A percentile compares a stretch with the other conserved stretches of the same genome.
These are phyloP conservation scores for Gambusia holbrooki DNA, from an alignment of 2,113 vertebrate genomes.

Conservation along the genomic window DNA sequence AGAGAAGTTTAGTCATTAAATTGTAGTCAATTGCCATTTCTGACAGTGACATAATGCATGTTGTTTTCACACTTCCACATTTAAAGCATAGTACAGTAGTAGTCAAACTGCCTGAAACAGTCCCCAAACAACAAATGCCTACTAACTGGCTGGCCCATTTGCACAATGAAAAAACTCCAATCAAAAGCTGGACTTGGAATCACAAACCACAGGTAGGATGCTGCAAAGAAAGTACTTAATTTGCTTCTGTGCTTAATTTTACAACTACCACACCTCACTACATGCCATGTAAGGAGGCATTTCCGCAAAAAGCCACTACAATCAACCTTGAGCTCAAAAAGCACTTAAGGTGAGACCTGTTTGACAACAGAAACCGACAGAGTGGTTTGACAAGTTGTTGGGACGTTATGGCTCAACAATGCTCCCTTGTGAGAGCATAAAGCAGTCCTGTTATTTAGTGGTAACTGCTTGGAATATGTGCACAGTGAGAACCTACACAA, in stretches of 20 bases:
- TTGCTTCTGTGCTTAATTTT: not conserved
- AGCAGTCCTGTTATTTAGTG: constrained; percentile 34
- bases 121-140: too few relatives aligned
- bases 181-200: not conserved
- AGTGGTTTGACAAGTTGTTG: constrained; percentile 8
- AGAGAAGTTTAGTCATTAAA: not conserved
- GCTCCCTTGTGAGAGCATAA: constrained; percentile 27
- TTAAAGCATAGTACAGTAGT: too few relatives aligned
- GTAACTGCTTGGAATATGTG: constrained; percentile 1
- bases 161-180: not conserved
- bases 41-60: not conserved
- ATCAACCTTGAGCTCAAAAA: not conserved
- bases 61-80: not conserved
- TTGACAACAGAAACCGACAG: constrained; percentile 21
- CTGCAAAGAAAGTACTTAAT: not conserved
- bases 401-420: constrained; percentile 21
- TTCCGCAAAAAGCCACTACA: constrained; percentile 25
- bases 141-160: too few relatives aligned
- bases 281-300: not conserved
- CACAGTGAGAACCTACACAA: constrained; percentile 7
- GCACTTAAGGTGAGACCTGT: not conserved
- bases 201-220: constrained; percentile 2
- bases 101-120: too few relatives aligned
- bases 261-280: not conserved
- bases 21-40: not conserved